Evolutionary conservation across 2,113 vertebrate genomes (phyloP).

Genomic region (Butorides virescens): DNA sequence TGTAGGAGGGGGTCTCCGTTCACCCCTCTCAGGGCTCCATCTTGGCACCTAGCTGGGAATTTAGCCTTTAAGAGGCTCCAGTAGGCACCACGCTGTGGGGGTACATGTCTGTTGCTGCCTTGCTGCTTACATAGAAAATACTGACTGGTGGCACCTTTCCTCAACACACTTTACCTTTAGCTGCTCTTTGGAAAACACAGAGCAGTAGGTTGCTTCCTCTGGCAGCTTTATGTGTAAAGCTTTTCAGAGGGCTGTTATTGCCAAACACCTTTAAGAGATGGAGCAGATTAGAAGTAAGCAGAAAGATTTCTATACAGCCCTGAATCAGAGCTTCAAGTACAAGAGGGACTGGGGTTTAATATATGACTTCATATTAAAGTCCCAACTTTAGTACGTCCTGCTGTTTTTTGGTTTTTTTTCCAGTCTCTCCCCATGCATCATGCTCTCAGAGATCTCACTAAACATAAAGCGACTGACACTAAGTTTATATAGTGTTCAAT

Average conservation of each 20-base stretch:
- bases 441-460: not conserved
- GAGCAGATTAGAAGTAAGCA: not conserved
- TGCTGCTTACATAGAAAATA: not conserved
- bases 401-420: not conserved
- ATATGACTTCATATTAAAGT: not conserved
- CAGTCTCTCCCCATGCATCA: not conserved
- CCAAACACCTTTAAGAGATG: not conserved
- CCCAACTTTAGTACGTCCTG: not conserved
- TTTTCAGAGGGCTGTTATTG: not conserved
- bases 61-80: not conserved
- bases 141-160: not conserved
- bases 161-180: not conserved
- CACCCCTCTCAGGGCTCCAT: accelerated
- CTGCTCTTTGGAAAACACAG: not conserved
- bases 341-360: not conserved
- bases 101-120: not conserved
- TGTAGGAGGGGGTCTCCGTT: not conserved
- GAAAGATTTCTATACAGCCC: not conserved
- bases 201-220: not conserved
- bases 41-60: not conserved
- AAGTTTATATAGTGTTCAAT: not conserved
- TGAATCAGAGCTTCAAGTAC: not conserved
- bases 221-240: not conserved
- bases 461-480: not conserved
- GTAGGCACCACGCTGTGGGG: accelerated